phyloP scores from a whole-genome alignment of 2,113 vertebrate genomes.

The Ceyx melanurus region DNA sequence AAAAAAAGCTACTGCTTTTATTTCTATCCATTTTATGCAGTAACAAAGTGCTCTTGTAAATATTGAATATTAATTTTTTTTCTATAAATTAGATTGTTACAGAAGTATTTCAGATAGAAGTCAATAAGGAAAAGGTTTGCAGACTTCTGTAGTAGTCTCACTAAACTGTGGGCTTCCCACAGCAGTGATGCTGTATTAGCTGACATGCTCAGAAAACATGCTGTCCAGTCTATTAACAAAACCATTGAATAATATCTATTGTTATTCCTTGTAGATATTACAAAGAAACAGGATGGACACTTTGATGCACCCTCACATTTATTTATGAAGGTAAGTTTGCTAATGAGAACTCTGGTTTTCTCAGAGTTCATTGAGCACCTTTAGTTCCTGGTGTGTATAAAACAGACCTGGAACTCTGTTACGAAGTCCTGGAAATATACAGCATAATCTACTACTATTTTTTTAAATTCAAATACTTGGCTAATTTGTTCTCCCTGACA shows the following conservation, averaged over 20 bases:
- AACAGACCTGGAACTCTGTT: background rate
- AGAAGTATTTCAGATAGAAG: background rate
- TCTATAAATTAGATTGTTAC: background rate
- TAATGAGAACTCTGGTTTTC: constrained; percentile 9
- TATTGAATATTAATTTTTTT: background rate
- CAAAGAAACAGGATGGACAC: constrained; percentile 93
- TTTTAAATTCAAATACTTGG: background rate
- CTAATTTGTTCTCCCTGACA: background rate
- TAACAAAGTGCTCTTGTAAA: background rate
- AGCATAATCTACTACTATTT: background rate
- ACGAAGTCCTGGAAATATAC: background rate
- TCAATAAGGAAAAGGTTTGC: background rate
- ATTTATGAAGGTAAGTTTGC: constrained; percentile 90
- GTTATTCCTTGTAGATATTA: constrained; percentile 82
- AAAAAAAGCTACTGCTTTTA: background rate
- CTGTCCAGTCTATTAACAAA: constrained; percentile 36
- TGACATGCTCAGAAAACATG: background rate
- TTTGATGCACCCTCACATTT: constrained; percentile 88
- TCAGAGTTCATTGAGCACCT: constrained; percentile 22
- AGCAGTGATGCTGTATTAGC: background rate
- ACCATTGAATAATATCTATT: constrained; percentile 31
- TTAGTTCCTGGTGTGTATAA: background rate
- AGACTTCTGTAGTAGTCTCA: background rate
- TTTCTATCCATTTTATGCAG: background rate
- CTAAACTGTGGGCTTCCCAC: background rate